These are phyloP conservation scores for Morphnarchus princeps DNA, from an alignment of 2,113 vertebrate genomes.

Conservation along the genomic window DNA sequence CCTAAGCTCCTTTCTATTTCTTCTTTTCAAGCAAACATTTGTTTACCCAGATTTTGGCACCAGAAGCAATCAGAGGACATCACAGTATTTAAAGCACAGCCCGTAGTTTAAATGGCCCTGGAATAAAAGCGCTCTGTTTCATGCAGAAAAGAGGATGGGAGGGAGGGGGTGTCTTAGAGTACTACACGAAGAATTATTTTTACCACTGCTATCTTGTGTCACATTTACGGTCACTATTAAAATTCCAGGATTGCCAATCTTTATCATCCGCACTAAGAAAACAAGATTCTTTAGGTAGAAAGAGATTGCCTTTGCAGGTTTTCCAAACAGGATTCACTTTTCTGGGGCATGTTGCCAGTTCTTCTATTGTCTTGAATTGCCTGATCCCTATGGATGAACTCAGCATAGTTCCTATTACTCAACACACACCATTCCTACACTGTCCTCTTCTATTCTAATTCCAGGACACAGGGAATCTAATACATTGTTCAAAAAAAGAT, in stretches of 20 bases:
- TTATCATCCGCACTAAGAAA: not conserved
- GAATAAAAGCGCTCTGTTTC: not conserved
- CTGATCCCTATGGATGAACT: not conserved
- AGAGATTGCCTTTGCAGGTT: not conserved
- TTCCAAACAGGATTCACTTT: not conserved
- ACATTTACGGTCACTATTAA: not conserved
- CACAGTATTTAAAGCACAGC: not conserved
- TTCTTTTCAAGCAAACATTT: not conserved
- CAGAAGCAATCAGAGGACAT: not conserved
- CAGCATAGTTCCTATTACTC: not conserved
- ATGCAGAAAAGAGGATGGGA: not conserved
- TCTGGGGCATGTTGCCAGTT: not conserved
- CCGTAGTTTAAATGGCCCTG: not conserved
- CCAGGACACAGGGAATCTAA: not conserved
- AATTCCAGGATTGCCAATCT: not conserved
- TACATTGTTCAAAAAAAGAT: not conserved
- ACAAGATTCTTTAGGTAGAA: not conserved
- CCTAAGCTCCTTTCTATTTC: not conserved
- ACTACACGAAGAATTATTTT: not conserved
- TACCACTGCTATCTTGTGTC: not conserved
- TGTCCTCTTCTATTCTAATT: not conserved
- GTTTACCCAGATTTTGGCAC: conserved; percentile 19
- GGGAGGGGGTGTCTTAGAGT: not conserved
- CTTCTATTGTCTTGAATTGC: not conserved
- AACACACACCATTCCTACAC: not conserved